A percentile compares a stretch with the other conserved stretches of the same genome.
Conservation (phyloP, 2,888 invertebrate species). For the Loripinus fragilis region DNA sequence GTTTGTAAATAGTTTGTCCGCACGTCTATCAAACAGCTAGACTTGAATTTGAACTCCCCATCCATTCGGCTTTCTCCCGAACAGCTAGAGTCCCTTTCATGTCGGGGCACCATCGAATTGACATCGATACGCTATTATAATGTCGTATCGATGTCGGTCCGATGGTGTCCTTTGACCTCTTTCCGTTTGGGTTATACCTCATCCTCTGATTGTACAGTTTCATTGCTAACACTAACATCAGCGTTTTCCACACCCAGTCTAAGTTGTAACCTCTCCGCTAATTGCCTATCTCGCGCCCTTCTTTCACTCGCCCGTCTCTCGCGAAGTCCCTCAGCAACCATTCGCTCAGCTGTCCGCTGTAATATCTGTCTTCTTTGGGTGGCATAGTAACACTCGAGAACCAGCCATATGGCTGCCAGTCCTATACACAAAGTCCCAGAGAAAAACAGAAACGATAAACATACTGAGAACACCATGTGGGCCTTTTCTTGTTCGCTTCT, state of each 20-base stretch:
- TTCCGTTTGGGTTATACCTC: neutral
- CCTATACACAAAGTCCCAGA: conserved; percentile 65
- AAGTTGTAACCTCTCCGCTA: neutral
- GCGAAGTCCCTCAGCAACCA: conserved; percentile 29
- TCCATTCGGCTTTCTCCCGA: no score
- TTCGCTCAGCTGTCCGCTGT: conserved; percentile 39
- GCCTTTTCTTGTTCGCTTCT: conserved; percentile 51
- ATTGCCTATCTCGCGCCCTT: neutral
- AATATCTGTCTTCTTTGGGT: conserved; percentile 59
- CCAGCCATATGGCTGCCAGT: conserved; percentile 59
- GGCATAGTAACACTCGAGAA: conserved; percentile 62
- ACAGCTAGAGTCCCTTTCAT: no score
- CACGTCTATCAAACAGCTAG: no score
- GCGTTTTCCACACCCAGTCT: neutral
- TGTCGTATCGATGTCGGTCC: no score
- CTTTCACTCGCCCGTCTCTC: neutral
- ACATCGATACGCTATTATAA: no score
- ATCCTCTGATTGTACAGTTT: neutral
- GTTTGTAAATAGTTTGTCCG: no score
- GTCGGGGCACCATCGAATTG: no score
- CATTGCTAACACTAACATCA: neutral
- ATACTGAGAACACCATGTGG: conserved; percentile 65
- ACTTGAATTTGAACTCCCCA: no score
- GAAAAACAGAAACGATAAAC: conserved; percentile 67
- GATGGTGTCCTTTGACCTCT: no score